Base-by-base conservation (phyloP, 1,140 invertebrate species). In the Neoseiulus cucumeris region DNA sequence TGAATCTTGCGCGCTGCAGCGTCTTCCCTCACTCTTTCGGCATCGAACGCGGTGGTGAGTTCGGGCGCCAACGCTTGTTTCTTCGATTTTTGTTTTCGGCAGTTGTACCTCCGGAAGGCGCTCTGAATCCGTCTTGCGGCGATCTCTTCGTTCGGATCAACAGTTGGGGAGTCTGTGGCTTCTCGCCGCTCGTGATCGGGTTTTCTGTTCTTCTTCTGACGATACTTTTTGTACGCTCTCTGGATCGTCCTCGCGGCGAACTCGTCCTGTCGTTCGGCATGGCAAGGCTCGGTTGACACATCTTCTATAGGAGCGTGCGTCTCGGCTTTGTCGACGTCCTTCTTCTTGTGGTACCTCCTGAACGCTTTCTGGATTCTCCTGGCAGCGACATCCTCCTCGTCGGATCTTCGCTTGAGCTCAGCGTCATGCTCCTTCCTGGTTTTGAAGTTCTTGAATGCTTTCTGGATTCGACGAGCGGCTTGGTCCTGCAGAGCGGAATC, bases 371-470 rank as follows among this genome's bases (percentile, higher is more conserved):
- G 51, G 5, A 59, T 59, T 33, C 22, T 59, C 22, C 33, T 59
- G 14, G 51, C 51, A 25, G 51, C 51, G 9, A 39, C 33, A 25
- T 59, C 17, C 9, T 59, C 51, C 22, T 59, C 51, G 33, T 59
- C 22, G 25, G 51, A 59, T 25, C 51, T 59, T 20, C 33, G 25
- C 22, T 59, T 59, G 1, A 20, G 17, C 33, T 59, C 51, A 5
- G 51, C 14, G 12, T 59, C 51, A n/a, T 5, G 51, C 14, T 25
- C 51, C 33, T 59, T 59, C 22, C 51, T 59, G 14, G 51, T 59
- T 59, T 59, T 59, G 22, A 59, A 59, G n/a, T 59, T 59, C 22
- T 59, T 59, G 22, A 20, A 59, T 6, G 51, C 51, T 9, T 59
- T 59, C 51, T 59, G 51, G 22, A 59, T 59, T 9, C 33, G 14